Percentiles rank a stretch among this genome's conserved stretches.
These are phyloP conservation scores for Clistopyga incitator DNA, from an alignment of 2,888 invertebrate species.

Conservation along the genomic window DNA sequence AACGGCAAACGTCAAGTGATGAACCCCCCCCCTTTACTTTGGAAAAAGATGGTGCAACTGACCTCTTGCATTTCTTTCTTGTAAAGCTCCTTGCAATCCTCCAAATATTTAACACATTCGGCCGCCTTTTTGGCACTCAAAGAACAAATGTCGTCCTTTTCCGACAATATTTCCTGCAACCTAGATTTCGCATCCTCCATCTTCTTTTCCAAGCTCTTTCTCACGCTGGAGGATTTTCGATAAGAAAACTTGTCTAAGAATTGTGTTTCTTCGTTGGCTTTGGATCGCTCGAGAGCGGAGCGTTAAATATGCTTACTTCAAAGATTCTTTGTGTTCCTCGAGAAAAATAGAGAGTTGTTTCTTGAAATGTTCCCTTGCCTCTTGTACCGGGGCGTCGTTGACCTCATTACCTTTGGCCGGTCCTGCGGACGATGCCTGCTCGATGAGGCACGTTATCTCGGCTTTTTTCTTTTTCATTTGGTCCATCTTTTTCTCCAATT, in stretches of 20 bases:
- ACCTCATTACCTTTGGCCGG: slow-evolving; percentile 1
- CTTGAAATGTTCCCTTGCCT: slow-evolving; percentile 63
- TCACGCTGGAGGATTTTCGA: slow-evolving; percentile 63
- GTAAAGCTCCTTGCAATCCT: slow-evolving; percentile 70
- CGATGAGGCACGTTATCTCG: slow-evolving; percentile 58
- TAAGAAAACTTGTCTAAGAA: neutral
- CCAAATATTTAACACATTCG: slow-evolving; percentile 62
- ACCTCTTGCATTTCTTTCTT: slow-evolving; percentile 71
- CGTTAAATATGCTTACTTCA: slow-evolving; percentile 56
- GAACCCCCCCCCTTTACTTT: too few relatives aligned
- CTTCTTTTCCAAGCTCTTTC: slow-evolving; percentile 61
- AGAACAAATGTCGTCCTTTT: slow-evolving; percentile 57
- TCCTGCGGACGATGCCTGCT: slow-evolving; percentile 30
- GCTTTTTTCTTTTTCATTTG: slow-evolving; percentile 41
- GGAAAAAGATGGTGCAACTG: too few relatives aligned
- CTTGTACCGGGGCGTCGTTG: slow-evolving; percentile 26
- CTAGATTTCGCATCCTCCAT: slow-evolving; percentile 59
- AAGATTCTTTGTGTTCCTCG: slow-evolving; percentile 61
- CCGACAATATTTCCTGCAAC: slow-evolving; percentile 60
- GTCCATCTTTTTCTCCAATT: slow-evolving; percentile 65
- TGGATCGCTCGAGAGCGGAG: slow-evolving; percentile 12
- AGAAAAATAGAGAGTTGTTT: slow-evolving; percentile 65
- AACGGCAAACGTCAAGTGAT: neutral
- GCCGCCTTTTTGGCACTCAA: slow-evolving; percentile 58
- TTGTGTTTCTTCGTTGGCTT: neutral